These are phyloP conservation scores for Rhinophrynus dorsalis DNA, from an alignment of 2,797 vertebrate genomes.

Conservation along the genomic window DNA sequence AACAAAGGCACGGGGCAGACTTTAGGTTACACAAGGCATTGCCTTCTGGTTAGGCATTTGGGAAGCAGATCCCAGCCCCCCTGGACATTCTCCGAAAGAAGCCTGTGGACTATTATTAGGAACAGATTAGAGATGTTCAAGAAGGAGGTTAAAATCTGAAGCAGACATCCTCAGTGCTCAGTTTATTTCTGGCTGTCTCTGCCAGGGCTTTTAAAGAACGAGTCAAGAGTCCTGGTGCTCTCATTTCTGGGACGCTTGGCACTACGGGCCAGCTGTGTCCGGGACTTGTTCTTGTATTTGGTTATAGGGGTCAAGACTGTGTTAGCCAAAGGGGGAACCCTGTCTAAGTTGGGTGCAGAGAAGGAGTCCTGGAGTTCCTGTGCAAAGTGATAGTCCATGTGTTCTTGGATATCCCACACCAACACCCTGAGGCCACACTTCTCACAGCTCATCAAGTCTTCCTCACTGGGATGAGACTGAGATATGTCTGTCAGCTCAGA, in stretches of 20 bases:
- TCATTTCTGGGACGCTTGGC: constrained; percentile 73
- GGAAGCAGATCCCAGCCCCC: too few species aligned
- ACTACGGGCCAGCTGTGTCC: constrained; percentile 63
- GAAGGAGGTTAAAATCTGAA: too few species aligned
- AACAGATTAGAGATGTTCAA: too few species aligned
- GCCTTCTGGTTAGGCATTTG: too few species aligned
- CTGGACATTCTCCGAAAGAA: too few species aligned
- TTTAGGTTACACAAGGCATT: too few species aligned
- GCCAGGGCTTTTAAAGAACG: constrained; percentile 80
- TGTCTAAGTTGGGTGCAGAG: constrained; percentile 38
- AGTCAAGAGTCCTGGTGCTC: constrained; percentile 75
- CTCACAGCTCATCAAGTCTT: constrained; percentile 79
- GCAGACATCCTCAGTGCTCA: too few species aligned
- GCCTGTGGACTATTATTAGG: too few species aligned
- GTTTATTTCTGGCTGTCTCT: neutral
- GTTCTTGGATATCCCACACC: constrained; percentile 92
- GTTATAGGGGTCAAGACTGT: constrained; percentile 32
- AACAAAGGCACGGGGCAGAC: too few species aligned
- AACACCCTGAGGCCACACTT: constrained; percentile 78
- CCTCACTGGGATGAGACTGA: constrained; percentile 17
- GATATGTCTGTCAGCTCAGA: too few species aligned
- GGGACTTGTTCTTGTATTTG: constrained; percentile 72
- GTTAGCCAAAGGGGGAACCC: constrained; percentile 51
- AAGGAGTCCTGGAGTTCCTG: constrained; percentile 87
- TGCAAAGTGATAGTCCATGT: constrained; percentile 92